Conservation (phyloP, 2,113 vertebrate species). For the Equus quagga region DNA sequence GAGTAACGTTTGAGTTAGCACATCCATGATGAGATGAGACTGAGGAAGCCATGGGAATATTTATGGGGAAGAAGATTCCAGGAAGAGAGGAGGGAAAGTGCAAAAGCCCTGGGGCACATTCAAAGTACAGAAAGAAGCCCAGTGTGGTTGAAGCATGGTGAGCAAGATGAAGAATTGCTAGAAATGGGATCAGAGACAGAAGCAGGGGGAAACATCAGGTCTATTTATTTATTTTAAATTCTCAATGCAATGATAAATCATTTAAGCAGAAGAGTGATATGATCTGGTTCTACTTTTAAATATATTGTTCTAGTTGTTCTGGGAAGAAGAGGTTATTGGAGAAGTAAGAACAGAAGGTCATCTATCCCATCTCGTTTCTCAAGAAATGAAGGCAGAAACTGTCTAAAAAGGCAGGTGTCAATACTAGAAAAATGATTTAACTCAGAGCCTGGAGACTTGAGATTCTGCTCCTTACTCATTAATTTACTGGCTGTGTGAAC, state of each 20-base stretch:
- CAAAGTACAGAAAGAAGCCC: neutral
- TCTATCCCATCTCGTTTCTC: neutral
- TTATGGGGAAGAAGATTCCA: neutral
- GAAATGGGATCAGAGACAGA: neutral
- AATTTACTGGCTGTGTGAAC: neutral
- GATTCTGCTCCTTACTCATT: neutral
- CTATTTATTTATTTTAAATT: slow-evolving; percentile 31
- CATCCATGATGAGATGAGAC: neutral
- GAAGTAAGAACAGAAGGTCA: neutral
- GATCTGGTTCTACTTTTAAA: slow-evolving; percentile 19
- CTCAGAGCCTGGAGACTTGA: neutral
- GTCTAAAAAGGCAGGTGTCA: neutral
- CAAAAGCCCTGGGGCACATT: neutral
- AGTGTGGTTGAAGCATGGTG: neutral
- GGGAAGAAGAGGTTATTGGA: neutral
- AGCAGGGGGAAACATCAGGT: neutral
- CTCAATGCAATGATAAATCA: neutral
- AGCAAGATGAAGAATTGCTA: neutral
- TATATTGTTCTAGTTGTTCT: neutral
- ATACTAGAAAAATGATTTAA: neutral
- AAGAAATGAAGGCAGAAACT: neutral
- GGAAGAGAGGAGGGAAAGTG: neutral
- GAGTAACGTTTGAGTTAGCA: neutral
- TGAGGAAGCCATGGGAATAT: neutral
- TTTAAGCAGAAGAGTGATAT: neutral